Conservation (phyloP, 2,888 invertebrate genomes). For the Tuberolachnus salignus region DNA sequence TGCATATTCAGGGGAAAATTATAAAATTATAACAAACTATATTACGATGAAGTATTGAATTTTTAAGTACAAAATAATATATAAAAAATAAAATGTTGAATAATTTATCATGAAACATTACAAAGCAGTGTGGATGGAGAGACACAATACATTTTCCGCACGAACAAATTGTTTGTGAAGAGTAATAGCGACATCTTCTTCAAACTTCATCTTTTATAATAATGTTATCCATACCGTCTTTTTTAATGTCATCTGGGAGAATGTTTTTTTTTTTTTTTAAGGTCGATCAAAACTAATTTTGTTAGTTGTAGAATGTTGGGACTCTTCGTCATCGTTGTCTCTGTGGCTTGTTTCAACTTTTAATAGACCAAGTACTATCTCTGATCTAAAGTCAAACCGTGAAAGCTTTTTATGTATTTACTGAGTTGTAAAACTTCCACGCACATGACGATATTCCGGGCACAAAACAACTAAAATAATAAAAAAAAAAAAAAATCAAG, state of each 20-base stretch:
- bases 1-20: too few relatives aligned
- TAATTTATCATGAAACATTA: constrained; percentile 29
- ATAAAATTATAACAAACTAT: too few relatives aligned
- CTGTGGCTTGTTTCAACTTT: constrained; percentile 23
- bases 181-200: constrained; percentile 21
- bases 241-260: constrained; percentile 24
- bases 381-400: too few relatives aligned
- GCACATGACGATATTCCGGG: too few relatives aligned
- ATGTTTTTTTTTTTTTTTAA: constrained; percentile 20
- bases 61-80: too few relatives aligned
- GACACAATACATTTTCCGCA: constrained; percentile 24
- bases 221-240: too few relatives aligned
- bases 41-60: too few relatives aligned
- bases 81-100: not conserved
- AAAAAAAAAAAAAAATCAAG: too few relatives aligned
- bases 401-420: too few relatives aligned
- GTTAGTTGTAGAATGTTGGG: constrained; percentile 22
- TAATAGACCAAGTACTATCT: constrained; percentile 24
- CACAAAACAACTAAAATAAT: too few relatives aligned
- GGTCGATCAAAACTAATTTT: constrained; percentile 15
- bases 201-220: constrained; percentile 24
- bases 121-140: constrained; percentile 29
- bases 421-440: too few relatives aligned
- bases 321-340: constrained; percentile 25
- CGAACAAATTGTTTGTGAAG: constrained; percentile 24